Evolutionary conservation across 2,113 vertebrate genomes (phyloP).

Genomic region (Lepus europaeus): DNA sequence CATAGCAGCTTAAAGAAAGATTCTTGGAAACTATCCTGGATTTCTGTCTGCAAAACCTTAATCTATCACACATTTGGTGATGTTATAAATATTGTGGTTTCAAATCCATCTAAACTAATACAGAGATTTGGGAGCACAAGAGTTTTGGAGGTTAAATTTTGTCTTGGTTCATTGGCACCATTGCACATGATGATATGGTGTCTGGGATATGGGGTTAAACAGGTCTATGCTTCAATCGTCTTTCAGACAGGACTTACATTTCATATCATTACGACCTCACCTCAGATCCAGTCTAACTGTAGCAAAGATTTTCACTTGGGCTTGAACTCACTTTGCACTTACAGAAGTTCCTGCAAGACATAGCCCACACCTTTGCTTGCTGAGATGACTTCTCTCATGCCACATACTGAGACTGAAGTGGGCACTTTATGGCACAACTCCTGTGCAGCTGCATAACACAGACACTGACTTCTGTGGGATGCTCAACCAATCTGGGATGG

Average conservation of each 20-base stretch:
- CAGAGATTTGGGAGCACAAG: neutral
- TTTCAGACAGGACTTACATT: neutral
- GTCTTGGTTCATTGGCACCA: neutral
- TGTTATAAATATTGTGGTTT: slow-evolving; percentile 70
- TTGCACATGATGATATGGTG: neutral
- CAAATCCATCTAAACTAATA: slow-evolving; percentile 55
- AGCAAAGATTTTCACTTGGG: neutral
- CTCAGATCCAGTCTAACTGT: neutral
- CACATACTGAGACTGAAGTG: neutral
- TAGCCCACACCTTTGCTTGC: neutral
- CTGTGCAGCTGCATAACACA: neutral
- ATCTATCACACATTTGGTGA: slow-evolving; percentile 35
- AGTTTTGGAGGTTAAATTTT: neutral
- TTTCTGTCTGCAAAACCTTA: slow-evolving; percentile 61
- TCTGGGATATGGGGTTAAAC: neutral
- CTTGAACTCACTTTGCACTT: neutral
- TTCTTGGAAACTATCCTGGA: slow-evolving; percentile 76
- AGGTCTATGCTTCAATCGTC: neutral
- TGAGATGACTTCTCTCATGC: neutral
- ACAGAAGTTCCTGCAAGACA: neutral
- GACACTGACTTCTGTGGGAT: neutral
- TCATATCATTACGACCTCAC: neutral
- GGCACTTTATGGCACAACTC: neutral
- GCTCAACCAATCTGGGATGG: neutral
- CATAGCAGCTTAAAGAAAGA: slow-evolving; percentile 57